phyloP scores from a whole-genome alignment of 2,113 vertebrate species.

The Bagarius yarrelli region DNA sequence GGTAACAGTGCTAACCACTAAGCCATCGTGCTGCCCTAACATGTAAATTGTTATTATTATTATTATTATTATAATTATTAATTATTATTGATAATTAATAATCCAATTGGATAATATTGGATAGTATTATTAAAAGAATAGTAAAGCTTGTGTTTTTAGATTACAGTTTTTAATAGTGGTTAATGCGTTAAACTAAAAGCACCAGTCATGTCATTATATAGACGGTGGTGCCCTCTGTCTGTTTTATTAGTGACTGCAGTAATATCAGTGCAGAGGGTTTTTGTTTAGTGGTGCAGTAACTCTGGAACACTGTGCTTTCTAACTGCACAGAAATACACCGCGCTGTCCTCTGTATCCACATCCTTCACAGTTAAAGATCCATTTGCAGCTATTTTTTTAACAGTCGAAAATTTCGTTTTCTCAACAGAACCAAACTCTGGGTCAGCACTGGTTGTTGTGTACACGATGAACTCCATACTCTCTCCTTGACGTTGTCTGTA shows the following conservation, averaged over 20 bases:
- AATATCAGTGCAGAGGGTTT: slow-evolving; percentile 31
- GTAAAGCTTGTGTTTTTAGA: neutral
- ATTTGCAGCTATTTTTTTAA: neutral
- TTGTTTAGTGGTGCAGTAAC: slow-evolving; percentile 35
- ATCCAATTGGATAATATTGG: too few relatives aligned
- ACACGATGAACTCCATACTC: slow-evolving; percentile 45
- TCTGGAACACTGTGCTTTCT: slow-evolving; percentile 50
- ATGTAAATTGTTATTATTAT: too few relatives aligned
- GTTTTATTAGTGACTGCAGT: neutral
- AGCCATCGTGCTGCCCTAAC: too few relatives aligned
- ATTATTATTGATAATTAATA: too few relatives aligned
- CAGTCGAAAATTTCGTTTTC: neutral
- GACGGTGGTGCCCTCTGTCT: neutral
- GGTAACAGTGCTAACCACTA: too few relatives aligned
- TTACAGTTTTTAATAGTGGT: slow-evolving; percentile 11
- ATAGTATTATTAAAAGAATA: too few relatives aligned
- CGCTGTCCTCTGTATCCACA: slow-evolving; percentile 41
- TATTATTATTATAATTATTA: too few relatives aligned
- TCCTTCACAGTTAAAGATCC: slow-evolving; percentile 55
- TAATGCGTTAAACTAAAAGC: too few relatives aligned
- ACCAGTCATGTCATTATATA: neutral
- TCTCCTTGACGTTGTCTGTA: slow-evolving; percentile 59
- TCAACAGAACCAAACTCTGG: neutral
- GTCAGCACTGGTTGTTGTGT: neutral
- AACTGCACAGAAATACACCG: slow-evolving; percentile 47